A percentile compares a stretch with the other conserved stretches of the same genome.
phyloP scores from a whole-genome alignment of 2,797 vertebrate genomes.

The Nannoperca obscura region DNA sequence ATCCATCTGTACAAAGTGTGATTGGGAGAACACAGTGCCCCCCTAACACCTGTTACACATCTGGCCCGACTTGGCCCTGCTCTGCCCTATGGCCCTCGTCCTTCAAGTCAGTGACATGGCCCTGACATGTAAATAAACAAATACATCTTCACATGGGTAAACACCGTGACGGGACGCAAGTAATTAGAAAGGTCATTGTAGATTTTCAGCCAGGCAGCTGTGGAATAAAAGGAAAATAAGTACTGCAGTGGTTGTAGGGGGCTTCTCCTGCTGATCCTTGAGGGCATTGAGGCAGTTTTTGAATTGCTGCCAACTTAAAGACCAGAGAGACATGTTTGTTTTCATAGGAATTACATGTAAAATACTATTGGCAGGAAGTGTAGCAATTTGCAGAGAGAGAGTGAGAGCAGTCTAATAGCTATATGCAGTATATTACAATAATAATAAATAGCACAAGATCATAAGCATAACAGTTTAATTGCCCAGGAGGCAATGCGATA shows the following conservation, averaged over 20 bases:
- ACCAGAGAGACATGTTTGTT: conserved; percentile 64
- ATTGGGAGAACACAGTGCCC: conserved; percentile 43
- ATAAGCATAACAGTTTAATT: conserved; percentile 57
- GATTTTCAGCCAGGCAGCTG: conserved; percentile 45
- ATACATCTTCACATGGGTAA: conserved; percentile 38
- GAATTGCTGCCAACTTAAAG: conserved; percentile 62
- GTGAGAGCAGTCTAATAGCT: conserved; percentile 28
- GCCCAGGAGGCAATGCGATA: conserved; percentile 34
- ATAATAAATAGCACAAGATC: conserved; percentile 58
- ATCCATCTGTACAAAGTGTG: conserved; percentile 62
- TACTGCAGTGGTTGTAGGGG: conserved; percentile 23
- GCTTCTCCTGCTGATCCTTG: conserved; percentile 51
- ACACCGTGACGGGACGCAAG: conserved; percentile 30
- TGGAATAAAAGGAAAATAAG: conserved; percentile 43
- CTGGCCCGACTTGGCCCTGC: conserved; percentile 33
- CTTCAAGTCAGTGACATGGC: conserved; percentile 39
- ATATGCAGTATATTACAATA: conserved; percentile 40
- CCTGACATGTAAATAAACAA: conserved; percentile 63
- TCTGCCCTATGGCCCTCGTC: conserved; percentile 47
- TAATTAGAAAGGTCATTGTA: conserved; percentile 36
- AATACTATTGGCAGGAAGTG: conserved; percentile 55
- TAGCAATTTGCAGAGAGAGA: conserved; percentile 24
- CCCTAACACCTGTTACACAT: conserved; percentile 73
- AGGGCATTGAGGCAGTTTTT: conserved; percentile 57
- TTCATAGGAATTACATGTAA: conserved; percentile 64